Conservation (phyloP, 1,140 invertebrate genomes). For the Bilobella aurantiaca region DNA sequence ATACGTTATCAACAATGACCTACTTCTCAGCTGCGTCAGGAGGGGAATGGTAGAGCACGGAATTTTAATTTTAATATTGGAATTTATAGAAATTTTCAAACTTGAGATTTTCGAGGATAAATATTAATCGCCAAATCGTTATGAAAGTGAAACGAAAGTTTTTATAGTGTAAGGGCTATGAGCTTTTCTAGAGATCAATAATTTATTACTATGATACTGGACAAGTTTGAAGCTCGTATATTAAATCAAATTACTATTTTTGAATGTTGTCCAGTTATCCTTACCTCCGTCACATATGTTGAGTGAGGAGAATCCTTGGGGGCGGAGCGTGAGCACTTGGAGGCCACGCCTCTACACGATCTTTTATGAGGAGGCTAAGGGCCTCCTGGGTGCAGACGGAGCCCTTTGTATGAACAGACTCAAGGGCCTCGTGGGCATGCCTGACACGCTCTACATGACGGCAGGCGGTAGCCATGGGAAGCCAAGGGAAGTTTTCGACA, state of each 20-base stretch:
- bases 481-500: not conserved
- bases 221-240: too few species aligned
- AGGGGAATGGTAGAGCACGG: not conserved
- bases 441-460: not conserved
- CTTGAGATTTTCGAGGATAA: too few species aligned
- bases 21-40: not conserved
- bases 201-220: too few species aligned
- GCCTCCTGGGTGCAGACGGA: not conserved
- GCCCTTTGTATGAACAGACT: not conserved
- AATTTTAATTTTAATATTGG: not conserved
- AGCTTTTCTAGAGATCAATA: too few species aligned
- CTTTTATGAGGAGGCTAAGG: not conserved
- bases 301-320: not conserved
- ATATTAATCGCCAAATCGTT: too few species aligned
- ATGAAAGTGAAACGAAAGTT: too few species aligned
- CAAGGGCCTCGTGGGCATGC: not conserved
- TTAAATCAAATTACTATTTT: not conserved
- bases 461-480: too few species aligned
- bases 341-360: not conserved
- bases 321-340: not conserved
- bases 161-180: too few species aligned
- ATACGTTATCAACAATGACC: conserved; percentile 1
- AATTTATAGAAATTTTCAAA: not conserved
- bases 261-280: not conserved
- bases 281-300: not conserved